Evolutionary conservation across 2,888 invertebrate species (phyloP), one percentile per base, ranked within the genome.

Genomic region (Melikaiella ostensackeni): DNA sequence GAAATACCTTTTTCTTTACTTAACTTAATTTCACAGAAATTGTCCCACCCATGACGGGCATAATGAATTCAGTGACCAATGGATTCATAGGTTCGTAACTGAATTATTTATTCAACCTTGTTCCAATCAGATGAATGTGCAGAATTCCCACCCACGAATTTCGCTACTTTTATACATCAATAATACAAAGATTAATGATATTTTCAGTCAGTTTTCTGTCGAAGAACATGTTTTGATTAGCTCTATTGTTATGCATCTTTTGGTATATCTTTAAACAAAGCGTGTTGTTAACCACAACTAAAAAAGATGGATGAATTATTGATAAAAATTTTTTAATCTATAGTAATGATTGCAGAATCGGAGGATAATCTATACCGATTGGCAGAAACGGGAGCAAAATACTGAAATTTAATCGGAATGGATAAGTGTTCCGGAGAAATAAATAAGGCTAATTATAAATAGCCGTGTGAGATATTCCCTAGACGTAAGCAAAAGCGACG

Each of bases 401-500:
- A 46, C 46, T 66, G 76, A 74, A 76, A 74, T 62, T 73, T 74
- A 62, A 38, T 38, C 38, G 50, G 73, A 74, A 75, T 59, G 77
- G 73, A 75, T 76, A 70, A 79, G 79, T 59, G 55, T 76, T 77
- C 74, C 75, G 79, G 77, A 79, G 76, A 80, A 81, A 81, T 80
- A 80, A 80, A 79, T 80, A 80, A 77, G 76, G 78, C 76, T 77
- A 76, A 79, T 80, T 82, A 80, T 80, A 78, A 80, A 80, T 79
- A 80, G 78, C 77, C 27, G 33, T 30, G 55, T 79, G 75, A 57
- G 78, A 77, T 75, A 76, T 74, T 35, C 66, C 46, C 27, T 61
- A 75, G 75, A 62, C 61, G 74, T 38, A 35, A 76, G 61, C 70
- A 64, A 13, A 62, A 38, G 63, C 59, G 42, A 35, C 74, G 59